phyloP scores from a whole-genome alignment of 2,888 invertebrate species.

The Spodoptera picta region DNA sequence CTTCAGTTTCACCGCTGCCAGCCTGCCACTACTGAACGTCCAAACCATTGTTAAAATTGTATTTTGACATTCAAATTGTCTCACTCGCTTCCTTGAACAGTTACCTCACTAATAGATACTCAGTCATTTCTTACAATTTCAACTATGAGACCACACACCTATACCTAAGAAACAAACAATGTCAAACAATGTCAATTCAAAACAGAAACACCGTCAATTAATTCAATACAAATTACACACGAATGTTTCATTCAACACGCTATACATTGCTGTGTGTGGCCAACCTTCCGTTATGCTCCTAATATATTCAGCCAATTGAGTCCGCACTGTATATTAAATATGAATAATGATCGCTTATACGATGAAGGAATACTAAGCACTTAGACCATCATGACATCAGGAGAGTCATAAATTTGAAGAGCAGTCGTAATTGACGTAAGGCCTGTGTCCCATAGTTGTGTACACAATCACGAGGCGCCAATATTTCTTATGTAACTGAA shows the following conservation, averaged over 20 bases:
- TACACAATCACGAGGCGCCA: not conserved
- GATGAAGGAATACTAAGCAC: constrained; percentile 37
- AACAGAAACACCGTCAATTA: constrained; percentile 4
- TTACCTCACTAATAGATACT: too few relatives aligned
- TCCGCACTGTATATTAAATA: constrained; percentile 49
- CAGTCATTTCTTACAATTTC: too few relatives aligned
- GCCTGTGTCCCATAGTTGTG: constrained; percentile 16
- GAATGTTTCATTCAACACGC: constrained; percentile 32
- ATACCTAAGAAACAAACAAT: too few relatives aligned
- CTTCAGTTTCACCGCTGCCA: too few relatives aligned
- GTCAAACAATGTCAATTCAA: constrained; percentile 6
- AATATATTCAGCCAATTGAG: constrained; percentile 48
- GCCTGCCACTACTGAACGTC: too few relatives aligned
- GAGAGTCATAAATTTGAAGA: constrained; percentile 68
- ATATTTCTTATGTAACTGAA: too few relatives aligned
- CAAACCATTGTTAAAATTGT: too few relatives aligned
- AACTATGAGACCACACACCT: too few relatives aligned
- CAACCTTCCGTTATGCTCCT: constrained; percentile 42
- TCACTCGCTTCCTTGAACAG: too few relatives aligned
- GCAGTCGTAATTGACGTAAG: constrained; percentile 60
- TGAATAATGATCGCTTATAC: constrained; percentile 49
- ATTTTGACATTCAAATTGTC: too few relatives aligned
- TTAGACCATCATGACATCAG: constrained; percentile 41
- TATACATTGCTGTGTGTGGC: constrained; percentile 46
- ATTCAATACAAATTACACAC: constrained; percentile 13